Evolutionary conservation across 2,888 invertebrate genomes (phyloP), one percentile per base, ranked within the genome.

Genomic region (Suillia variegata): DNA sequence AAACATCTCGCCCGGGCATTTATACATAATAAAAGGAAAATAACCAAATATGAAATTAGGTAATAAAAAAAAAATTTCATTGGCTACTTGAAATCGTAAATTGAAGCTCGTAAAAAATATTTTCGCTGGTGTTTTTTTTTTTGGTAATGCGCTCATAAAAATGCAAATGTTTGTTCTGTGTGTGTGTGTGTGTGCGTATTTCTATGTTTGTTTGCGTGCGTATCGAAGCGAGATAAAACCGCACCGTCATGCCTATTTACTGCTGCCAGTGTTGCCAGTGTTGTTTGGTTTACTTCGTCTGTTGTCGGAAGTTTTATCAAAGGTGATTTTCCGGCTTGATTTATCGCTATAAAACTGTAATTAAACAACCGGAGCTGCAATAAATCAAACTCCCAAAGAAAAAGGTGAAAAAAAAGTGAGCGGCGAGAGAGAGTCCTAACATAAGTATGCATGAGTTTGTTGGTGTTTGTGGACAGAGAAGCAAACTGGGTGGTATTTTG

Each of bases 41-140:
- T n/a, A n/a, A n/a, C n/a, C n/a, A n/a, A n/a, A n/a, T n/a, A n/a
- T n/a, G n/a, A n/a, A n/a, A n/a, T n/a, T n/a, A n/a, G n/a, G n/a
- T n/a, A 38, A 38, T 38, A 38, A 4, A n/a, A 38, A 38, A 38
- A 4, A n/a, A 38, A 12, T 38, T 38, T 38, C n/a, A 38, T 38
- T 38, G 6, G 38, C 38, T n/a, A n/a, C 38, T n/a, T 38, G 38
- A 38, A 38, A 38, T 38, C 38, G n/a, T 38, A 38, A 38, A 38
- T n/a, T 38, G n/a, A 12, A n/a, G 38, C 6, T 38, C 38, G 38
- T 38, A 38, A 38, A n/a, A n/a, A 38, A 8, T 38, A n/a, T 38
- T 38, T 8, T 12, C 12, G 31, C n/a, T 38, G 38, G 38, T 38
- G 38, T 38, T 38, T 8, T 38, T n/a, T 38, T 38, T 38, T 8